A percentile compares a stretch with the other conserved stretches of the same genome.
Conservation (phyloP, 2,113 vertebrate species). For the Cinclus mexicanus region DNA sequence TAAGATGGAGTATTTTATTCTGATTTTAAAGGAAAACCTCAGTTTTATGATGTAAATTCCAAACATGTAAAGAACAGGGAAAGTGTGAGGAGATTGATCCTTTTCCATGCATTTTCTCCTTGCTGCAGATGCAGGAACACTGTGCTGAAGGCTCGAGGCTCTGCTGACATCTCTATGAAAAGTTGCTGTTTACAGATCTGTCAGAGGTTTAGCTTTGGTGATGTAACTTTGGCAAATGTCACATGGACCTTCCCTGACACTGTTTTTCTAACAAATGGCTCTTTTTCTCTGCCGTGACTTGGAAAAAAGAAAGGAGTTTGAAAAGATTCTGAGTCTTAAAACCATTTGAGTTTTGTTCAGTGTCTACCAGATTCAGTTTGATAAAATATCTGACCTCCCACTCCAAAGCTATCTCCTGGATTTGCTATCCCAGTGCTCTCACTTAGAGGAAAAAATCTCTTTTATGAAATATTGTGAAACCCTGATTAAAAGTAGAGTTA, state of each 20-base stretch:
- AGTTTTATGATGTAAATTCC: neutral
- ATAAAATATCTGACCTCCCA: neutral
- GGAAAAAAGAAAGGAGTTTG: neutral
- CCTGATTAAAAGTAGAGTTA: neutral
- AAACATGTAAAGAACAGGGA: neutral
- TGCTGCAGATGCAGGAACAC: neutral
- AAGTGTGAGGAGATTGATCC: neutral
- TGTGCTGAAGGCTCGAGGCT: neutral
- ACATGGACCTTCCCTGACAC: constrained; percentile 11
- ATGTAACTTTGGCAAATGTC: constrained; percentile 30
- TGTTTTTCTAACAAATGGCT: constrained; percentile 52
- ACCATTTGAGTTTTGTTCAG: neutral
- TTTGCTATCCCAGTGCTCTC: neutral
- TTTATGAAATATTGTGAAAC: neutral
- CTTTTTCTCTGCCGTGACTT: neutral
- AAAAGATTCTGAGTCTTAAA: neutral
- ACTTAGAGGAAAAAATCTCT: neutral
- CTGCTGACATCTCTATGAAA: neutral
- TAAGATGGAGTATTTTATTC: neutral
- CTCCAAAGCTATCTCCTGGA: neutral
- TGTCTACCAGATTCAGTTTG: neutral
- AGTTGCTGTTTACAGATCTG: constrained; percentile 54
- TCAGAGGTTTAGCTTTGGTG: constrained; percentile 46
- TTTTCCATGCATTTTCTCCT: neutral
- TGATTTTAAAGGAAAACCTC: neutral